Conservation (phyloP, 2,797 vertebrate genomes). For the Lophotriccus pileatus region DNA sequence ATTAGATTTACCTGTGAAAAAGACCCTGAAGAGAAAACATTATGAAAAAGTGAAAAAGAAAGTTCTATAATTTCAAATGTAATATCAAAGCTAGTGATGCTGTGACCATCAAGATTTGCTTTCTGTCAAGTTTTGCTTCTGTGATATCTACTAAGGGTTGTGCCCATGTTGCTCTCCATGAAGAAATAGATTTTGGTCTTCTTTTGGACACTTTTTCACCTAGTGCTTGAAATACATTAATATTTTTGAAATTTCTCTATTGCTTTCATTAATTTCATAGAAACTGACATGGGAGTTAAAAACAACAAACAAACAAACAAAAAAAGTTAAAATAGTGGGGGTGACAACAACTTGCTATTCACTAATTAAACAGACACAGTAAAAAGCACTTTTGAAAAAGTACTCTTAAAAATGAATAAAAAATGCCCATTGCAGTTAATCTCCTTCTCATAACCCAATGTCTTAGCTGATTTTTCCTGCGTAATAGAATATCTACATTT, state of each 20-base stretch:
- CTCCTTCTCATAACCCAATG: neutral
- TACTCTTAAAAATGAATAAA: neutral
- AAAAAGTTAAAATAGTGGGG: neutral
- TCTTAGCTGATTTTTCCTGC: neutral
- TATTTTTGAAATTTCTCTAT: neutral
- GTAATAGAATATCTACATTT: slow-evolving; percentile 8
- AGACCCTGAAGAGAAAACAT: neutral
- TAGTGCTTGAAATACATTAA: neutral
- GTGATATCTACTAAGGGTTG: neutral
- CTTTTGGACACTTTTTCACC: neutral
- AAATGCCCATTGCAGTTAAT: neutral
- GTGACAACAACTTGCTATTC: neutral
- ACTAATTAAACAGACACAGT: neutral
- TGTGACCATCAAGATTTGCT: neutral
- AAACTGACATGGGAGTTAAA: neutral
- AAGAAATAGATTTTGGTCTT: neutral
- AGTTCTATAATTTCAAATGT: neutral
- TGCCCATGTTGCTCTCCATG: neutral
- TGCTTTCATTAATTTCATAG: neutral
- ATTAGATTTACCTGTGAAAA: neutral
- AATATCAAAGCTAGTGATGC: neutral
- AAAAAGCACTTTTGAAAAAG: neutral
- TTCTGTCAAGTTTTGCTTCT: neutral
- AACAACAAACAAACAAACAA: neutral
- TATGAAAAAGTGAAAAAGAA: neutral